These are phyloP conservation scores for Geothlypis trichas DNA, from an alignment of 2,113 vertebrate species.

Conservation along the genomic window DNA sequence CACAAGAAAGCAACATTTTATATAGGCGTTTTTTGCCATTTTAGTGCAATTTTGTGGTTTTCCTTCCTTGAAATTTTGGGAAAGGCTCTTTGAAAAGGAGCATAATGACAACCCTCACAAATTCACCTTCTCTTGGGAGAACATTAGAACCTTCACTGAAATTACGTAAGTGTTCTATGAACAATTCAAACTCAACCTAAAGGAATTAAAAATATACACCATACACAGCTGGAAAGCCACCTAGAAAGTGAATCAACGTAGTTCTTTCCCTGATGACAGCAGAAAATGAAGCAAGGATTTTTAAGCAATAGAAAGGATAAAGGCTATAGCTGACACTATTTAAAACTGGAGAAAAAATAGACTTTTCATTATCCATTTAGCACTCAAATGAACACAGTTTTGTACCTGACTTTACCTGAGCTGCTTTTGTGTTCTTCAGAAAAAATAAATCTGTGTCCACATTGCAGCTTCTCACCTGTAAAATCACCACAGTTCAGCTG, in stretches of 20 bases:
- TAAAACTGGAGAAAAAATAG: not conserved
- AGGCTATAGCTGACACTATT: not conserved
- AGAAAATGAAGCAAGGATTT: not conserved
- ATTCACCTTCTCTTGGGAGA: not conserved
- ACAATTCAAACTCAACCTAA: not conserved
- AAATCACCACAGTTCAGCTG: not conserved
- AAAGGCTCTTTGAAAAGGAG: not conserved
- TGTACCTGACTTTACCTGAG: not conserved
- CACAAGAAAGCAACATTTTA: not conserved
- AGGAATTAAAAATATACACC: not conserved
- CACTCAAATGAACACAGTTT: not conserved
- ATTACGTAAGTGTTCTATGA: not conserved
- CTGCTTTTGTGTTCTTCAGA: not conserved
- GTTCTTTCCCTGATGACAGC: not conserved
- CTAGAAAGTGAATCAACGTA: not conserved
- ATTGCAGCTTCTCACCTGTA: not conserved
- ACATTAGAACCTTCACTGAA: not conserved
- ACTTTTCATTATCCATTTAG: not conserved
- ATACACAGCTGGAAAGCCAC: not conserved
- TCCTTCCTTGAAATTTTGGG: not conserved
- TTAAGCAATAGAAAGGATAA: not conserved
- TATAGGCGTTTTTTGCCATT: not conserved
- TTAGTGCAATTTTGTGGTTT: constrained; percentile 18
- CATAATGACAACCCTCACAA: not conserved
- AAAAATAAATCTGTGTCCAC: not conserved